A percentile compares a stretch with the other conserved stretches of the same genome.
phyloP scores from a whole-genome alignment of 2,888 invertebrate species.

The Invenusta paracnida region DNA sequence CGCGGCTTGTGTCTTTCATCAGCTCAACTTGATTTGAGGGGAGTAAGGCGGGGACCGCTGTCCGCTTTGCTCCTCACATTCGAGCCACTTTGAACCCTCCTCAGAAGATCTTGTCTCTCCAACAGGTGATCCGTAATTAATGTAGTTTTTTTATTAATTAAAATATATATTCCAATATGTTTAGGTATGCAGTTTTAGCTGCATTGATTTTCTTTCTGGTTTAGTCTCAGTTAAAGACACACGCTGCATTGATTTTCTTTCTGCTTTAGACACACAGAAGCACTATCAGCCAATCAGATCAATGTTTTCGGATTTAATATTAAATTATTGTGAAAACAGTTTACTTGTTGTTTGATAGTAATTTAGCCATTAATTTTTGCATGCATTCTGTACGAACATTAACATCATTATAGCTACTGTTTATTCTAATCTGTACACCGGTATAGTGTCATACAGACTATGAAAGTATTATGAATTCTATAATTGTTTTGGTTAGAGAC shows the following conservation, averaged over 20 bases:
- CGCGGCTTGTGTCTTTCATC: no score
- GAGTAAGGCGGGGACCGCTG: no score
- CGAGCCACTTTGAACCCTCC: no score
- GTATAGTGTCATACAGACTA: no score
- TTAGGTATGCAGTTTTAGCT: slow-evolving; percentile 21
- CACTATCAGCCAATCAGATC: slow-evolving; percentile 29
- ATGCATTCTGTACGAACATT: slow-evolving; percentile 1
- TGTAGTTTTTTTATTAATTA: slow-evolving; percentile 21
- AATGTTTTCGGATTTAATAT: slow-evolving; percentile 23
- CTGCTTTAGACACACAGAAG: slow-evolving; percentile 16
- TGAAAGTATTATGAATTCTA: no score
- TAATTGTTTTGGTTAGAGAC: no score
- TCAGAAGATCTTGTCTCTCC: no score
- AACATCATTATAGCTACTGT: no score
- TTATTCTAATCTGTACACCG: no score
- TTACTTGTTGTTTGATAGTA: not conserved
- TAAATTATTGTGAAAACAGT: slow-evolving; percentile 3
- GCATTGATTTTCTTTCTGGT: slow-evolving; percentile 25
- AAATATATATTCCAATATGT: slow-evolving; percentile 26
- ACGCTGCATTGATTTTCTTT: slow-evolving; percentile 23
- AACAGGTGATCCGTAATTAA: slow-evolving; percentile 26
- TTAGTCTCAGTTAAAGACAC: not conserved
- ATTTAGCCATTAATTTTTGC: not conserved
- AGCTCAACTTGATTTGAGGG: no score
- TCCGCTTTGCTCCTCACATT: no score